A percentile compares a stretch with the other conserved stretches of the same genome.
phyloP scores from a whole-genome alignment of 2,113 vertebrate species.

The Scartelaos histophorus region DNA sequence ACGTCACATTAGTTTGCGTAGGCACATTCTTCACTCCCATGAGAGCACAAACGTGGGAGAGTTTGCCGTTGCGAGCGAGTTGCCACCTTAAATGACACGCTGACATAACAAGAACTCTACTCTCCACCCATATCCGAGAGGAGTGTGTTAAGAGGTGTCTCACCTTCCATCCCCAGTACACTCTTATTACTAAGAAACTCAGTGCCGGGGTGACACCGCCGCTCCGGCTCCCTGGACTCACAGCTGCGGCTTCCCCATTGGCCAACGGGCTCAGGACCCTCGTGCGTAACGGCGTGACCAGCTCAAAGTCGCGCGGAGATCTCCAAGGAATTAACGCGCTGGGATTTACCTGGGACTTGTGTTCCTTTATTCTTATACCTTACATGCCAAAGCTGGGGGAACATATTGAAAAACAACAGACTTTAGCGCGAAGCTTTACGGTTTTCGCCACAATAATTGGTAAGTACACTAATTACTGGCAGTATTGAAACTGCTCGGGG shows the following conservation, averaged over 20 bases:
- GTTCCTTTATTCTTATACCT: conserved; percentile 23
- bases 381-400: conserved; percentile 77
- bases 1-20: conserved; percentile 3
- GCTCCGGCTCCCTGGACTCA: conserved; percentile 11
- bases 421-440: conserved; percentile 67
- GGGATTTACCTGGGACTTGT: conserved; percentile 47
- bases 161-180: conserved; percentile 46
- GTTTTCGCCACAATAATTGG: conserved; percentile 78
- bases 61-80: background rate
- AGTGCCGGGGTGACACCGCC: conserved; percentile 18
- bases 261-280: conserved; percentile 4
- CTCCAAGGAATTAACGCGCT: conserved; percentile 48
- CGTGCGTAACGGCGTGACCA: conserved; percentile 13
- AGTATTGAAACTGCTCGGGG: background rate
- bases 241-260: conserved; percentile 31
- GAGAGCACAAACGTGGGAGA: background rate
- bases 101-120: conserved; percentile 66
- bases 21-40: conserved; percentile 27
- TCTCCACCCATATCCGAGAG: conserved; percentile 68
- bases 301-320: background rate
- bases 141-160: conserved; percentile 61
- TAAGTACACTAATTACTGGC: conserved; percentile 46
- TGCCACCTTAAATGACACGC: conserved; percentile 77
- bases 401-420: conserved; percentile 48
- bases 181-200: conserved; percentile 28